Base-by-base conservation (phyloP, 2,888 invertebrate genomes). In the Aelia acuminata region DNA sequence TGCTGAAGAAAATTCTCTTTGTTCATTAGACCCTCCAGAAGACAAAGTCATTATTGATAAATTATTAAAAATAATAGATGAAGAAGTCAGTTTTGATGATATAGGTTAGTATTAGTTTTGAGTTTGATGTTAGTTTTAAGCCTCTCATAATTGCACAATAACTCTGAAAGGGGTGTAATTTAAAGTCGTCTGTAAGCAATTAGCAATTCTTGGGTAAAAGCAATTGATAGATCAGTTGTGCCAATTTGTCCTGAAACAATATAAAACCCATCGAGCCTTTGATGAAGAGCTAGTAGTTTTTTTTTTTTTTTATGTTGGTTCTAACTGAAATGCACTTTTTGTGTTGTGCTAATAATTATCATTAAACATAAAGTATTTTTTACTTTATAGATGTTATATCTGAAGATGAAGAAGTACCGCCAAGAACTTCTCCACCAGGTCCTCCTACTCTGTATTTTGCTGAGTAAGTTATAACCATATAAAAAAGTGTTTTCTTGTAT, bases 401-500 rank as follows among this genome's bases (percentile, higher is more conserved):
- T 43, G 87, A 87, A 70, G 87, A 87, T 70, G 87, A 87, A 70
- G 93, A 94, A 94, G 91, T 95, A 0, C 92, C 92, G 7, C 91
- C 92, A 86, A 90, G 92, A 53, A 93, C 93, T 90, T 92, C 94
- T 89, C 95, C 95, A 0, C 92, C 93, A 90, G 91, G 92, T 13
- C 94, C 95, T 0, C 95, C 94, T 91, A 92, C 92, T 84, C 92
- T 95, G n/a, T 91, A 94, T 26, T 94, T 94, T 93, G 92, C 94
- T 47, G 93, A 93, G 89, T 94, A 94, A 85, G 84, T 43, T 35
- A 22, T 75, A 84, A 11, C 11, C 47, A 70, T 89, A 93, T 94
- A 53, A 43, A 0, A 20, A 31, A 0, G 20, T 70, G 8, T 2
- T 70, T 70, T 35, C 35, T 20, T 18, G 31, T 18, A 7, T 70